A percentile compares a stretch with the other conserved stretches of the same genome.
phyloP scores from a whole-genome alignment of 2,888 invertebrate species.

The Hartigia nigra region DNA sequence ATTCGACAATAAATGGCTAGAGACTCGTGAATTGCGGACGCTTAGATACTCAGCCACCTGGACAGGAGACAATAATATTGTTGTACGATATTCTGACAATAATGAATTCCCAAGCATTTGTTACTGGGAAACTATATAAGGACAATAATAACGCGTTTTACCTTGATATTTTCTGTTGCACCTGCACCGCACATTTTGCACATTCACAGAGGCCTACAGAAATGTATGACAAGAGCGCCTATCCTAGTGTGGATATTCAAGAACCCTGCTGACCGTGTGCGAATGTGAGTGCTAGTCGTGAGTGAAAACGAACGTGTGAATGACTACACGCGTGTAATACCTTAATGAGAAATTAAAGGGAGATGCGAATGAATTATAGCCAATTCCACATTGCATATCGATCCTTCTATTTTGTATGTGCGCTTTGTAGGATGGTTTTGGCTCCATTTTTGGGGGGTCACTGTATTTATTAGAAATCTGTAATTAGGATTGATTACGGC shows the following conservation, averaged over 20 bases:
- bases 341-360: neutral
- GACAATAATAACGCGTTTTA: neutral
- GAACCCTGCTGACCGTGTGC: neutral
- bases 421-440: constrained; percentile 28
- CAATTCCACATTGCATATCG: neutral
- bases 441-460: constrained; percentile 19
- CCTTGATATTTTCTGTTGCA: constrained; percentile 6
- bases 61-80: neutral
- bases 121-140: neutral
- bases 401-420: constrained; percentile 33
- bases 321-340: neutral
- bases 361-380: neutral
- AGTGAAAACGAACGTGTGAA: neutral
- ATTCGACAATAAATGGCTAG: neutral
- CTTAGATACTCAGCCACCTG: neutral
- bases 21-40: neutral
- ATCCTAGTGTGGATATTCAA: neutral
- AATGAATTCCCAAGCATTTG: neutral
- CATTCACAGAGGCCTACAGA: constrained; percentile 33
- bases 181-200: constrained; percentile 45
- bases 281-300: neutral
- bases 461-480: neutral
- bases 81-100: neutral
- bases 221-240: neutral
- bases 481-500: neutral